phyloP scores from a whole-genome alignment of 1,140 invertebrate species.

The Agraylea sexmaculata region DNA sequence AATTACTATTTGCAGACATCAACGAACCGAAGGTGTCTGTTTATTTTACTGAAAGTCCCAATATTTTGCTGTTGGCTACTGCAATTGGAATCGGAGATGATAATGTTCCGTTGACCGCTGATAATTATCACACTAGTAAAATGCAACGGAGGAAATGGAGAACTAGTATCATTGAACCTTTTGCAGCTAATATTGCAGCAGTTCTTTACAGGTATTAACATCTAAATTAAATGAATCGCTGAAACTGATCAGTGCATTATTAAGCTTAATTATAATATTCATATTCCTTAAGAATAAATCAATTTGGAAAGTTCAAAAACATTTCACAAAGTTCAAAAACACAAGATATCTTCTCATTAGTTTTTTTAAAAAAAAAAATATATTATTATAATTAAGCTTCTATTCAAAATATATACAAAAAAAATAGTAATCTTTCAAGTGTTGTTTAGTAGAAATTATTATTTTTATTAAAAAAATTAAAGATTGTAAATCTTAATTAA shows the following conservation, averaged over 20 bases:
- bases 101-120: slow-evolving; percentile 44
- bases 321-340: background rate
- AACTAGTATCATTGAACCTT: slow-evolving; percentile 59
- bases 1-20: slow-evolving; percentile 24
- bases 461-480: slow-evolving; percentile 7
- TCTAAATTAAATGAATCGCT: slow-evolving; percentile 1
- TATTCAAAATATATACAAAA: no score
- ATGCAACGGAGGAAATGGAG: slow-evolving; percentile 52
- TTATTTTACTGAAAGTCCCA: slow-evolving; percentile 53
- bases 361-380: background rate
- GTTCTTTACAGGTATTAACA: slow-evolving; percentile 54
- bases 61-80: slow-evolving; percentile 47
- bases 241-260: background rate
- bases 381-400: background rate
- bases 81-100: slow-evolving; percentile 59
- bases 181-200: slow-evolving; percentile 64
- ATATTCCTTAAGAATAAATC: background rate
- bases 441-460: slow-evolving; percentile 22
- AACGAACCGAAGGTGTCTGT: slow-evolving; percentile 46
- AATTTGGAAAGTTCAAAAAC: background rate
- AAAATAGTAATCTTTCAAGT: background rate
- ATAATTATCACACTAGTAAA: slow-evolving; percentile 47
- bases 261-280: background rate
- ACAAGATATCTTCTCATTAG: background rate
- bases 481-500: slow-evolving; percentile 3